These are phyloP conservation scores for Cladorhizidae sp. DNA, from an alignment of 37 sponge, comb jelly and placozoan genomes.

Conservation along the genomic window DNA sequence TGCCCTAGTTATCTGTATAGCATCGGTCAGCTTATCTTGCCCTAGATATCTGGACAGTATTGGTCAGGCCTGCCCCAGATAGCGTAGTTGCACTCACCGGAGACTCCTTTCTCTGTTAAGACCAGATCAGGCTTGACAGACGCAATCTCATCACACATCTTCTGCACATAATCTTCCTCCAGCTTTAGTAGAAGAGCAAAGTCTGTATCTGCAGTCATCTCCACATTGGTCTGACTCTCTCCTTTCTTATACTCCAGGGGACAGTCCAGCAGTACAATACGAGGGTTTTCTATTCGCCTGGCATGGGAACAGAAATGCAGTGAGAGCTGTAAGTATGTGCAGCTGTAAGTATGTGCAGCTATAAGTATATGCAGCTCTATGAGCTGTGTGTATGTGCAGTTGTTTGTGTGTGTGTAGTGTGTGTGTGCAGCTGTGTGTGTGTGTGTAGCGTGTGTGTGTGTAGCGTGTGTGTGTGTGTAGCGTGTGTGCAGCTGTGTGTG, in stretches of 20 bases:
- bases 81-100: constrained; percentile 38
- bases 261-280: constrained; percentile 95
- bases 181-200: constrained; percentile 84
- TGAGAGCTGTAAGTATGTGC: not conserved
- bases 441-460: too few relatives aligned
- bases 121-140: constrained; percentile 96
- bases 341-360: too few relatives aligned
- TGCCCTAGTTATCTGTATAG: too few relatives aligned
- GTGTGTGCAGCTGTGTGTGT: too few relatives aligned
- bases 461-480: too few relatives aligned
- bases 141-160: constrained; percentile 92
- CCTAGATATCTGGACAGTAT: too few relatives aligned
- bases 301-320: too few relatives aligned
- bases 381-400: not conserved
- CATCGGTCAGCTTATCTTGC: too few relatives aligned
- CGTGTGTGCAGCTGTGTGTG: too few relatives aligned
- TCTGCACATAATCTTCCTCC: constrained; percentile 90
- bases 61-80: not conserved
- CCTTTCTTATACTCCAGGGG: constrained; percentile 98
- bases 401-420: too few relatives aligned
- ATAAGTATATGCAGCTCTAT: not conserved
- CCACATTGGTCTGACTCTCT: constrained; percentile 91
- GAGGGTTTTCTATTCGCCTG: constrained; percentile 88
- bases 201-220: constrained; percentile 70
- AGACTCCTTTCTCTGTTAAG: constrained; percentile 94